These are phyloP conservation scores for Mechanitis messenoides DNA, from an alignment of 2,888 invertebrate genomes.

Conservation along the genomic window DNA sequence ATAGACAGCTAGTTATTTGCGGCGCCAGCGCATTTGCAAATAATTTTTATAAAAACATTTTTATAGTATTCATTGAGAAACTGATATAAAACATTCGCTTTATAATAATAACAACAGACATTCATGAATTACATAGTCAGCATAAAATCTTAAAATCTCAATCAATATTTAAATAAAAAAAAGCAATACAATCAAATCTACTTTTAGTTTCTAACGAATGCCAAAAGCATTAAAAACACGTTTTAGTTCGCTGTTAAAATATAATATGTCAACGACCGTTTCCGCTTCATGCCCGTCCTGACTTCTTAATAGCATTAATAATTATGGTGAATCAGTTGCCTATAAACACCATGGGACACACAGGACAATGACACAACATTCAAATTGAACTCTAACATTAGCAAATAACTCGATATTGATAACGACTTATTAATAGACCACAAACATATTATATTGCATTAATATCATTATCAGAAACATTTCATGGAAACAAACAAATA, in stretches of 20 bases:
- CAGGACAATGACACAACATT: slow-evolving; percentile 9
- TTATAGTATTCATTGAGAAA: slow-evolving; percentile 4
- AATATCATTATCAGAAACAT: neutral
- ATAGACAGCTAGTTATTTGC: slow-evolving; percentile 46
- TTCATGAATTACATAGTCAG: neutral
- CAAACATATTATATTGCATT: neutral
- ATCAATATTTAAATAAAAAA: neutral
- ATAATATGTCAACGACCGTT: slow-evolving; percentile 45
- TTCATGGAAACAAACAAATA: neutral
- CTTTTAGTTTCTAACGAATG: neutral
- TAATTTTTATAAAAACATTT: slow-evolving; percentile 17
- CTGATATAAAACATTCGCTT: slow-evolving; percentile 28
- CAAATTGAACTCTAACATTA: slow-evolving; percentile 2
- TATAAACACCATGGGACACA: neutral
- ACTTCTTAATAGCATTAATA: slow-evolving; percentile 23
- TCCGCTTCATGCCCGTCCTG: slow-evolving; percentile 27
- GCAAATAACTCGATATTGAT: neutral
- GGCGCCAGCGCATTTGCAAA: slow-evolving; percentile 43
- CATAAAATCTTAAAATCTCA: neutral
- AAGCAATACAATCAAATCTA: slow-evolving; percentile 1
- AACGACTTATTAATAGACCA: slow-evolving; percentile 10
- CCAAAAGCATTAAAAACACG: slow-evolving; percentile 18
- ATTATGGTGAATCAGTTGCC: slow-evolving; percentile 11
- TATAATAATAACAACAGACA: neutral
- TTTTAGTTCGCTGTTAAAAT: slow-evolving; percentile 20